Base-by-base conservation (phyloP, 1,140 invertebrate genomes). In the Drosophila pruinosa region DNA sequence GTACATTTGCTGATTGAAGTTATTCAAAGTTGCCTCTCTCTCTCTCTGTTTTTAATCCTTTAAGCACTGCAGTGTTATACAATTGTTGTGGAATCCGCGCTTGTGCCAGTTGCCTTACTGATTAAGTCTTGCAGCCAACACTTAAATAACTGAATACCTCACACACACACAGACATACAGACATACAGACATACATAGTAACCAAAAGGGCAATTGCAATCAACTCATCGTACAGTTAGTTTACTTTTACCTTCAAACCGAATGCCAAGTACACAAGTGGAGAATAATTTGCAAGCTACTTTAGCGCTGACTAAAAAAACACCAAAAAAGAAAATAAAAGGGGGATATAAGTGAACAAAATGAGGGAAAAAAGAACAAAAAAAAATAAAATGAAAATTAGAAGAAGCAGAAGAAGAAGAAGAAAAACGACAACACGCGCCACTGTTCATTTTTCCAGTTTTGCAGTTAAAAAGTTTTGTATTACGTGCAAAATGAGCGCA, bases 401-500 rank as follows among this genome's bases (percentile, higher is more conserved):
- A 52, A 52, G n/a, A n/a, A n/a, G n/a, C n/a, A n/a, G n/a, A n/a
- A n/a, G n/a, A n/a, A n/a, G n/a, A n/a, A n/a, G 28, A 81, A 77
- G 70, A 82, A 74, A 71, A 78, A 75, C 70, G 74, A 82, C 52
- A 65, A 52, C 78, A 82, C 71, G 78, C 78, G 69, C 78, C 57
- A 53, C 36, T 79, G 69, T 64, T 68, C 34, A 34, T 76, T 75
- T 75, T 56, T 17, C 45, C 67, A 57, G 68, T 72, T 75, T 62
- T 53, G 54, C 75, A 65, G 78, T 69, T 70, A 73, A 69, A 76
- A 81, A 81, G 63, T 71, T 82, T 69, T 68, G 75, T 75, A 83
- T 78, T 83, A 83, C 79, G 75, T 83, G 79, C 79, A 67, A 78
- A 82, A 82, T 81, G 70, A 63, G 78, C 53, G 64, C 64, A 77